phyloP scores from a whole-genome alignment of 2,888 invertebrate genomes.

The Syrphus vitripennis region DNA sequence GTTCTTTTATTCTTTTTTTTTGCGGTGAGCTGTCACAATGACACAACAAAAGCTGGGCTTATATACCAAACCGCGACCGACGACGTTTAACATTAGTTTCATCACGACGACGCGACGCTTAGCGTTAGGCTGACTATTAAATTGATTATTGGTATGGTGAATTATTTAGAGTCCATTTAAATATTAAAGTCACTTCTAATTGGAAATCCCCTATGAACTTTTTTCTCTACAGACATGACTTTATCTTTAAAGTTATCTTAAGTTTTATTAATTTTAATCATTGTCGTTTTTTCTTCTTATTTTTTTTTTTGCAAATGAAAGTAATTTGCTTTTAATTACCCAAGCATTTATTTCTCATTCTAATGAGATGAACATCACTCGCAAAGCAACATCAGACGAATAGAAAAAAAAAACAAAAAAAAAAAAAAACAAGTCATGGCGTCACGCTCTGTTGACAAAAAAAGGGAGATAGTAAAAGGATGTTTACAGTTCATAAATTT shows the following conservation, averaged over 20 bases:
- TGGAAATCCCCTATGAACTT: too few relatives aligned
- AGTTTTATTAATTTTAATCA: neutral
- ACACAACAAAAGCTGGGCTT: too few relatives aligned
- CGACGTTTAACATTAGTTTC: too few relatives aligned
- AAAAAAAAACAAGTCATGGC: constrained; percentile 9
- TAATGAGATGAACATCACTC: constrained; percentile 4
- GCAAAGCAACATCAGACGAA: neutral
- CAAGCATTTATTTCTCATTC: constrained; percentile 5
- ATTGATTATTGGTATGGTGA: too few relatives aligned
- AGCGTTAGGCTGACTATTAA: too few relatives aligned
- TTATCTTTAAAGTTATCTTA: neutral
- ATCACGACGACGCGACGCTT: too few relatives aligned
- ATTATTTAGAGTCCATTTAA: too few relatives aligned
- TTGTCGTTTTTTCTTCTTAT: neutral
- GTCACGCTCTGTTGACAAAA: neutral
- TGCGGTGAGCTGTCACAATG: too few relatives aligned
- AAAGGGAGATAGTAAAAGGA: constrained; percentile 19
- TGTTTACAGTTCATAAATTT: constrained; percentile 61
- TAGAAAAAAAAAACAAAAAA: neutral
- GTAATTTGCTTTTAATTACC: constrained; percentile 45
- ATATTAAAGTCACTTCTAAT: too few relatives aligned
- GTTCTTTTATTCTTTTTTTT: too few relatives aligned
- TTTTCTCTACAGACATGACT: too few relatives aligned
- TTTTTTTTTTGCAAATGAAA: neutral
- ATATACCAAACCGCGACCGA: too few relatives aligned